Base-by-base conservation (phyloP, 1,140 invertebrate genomes). In the Rhagoletis zephyria region DNA sequence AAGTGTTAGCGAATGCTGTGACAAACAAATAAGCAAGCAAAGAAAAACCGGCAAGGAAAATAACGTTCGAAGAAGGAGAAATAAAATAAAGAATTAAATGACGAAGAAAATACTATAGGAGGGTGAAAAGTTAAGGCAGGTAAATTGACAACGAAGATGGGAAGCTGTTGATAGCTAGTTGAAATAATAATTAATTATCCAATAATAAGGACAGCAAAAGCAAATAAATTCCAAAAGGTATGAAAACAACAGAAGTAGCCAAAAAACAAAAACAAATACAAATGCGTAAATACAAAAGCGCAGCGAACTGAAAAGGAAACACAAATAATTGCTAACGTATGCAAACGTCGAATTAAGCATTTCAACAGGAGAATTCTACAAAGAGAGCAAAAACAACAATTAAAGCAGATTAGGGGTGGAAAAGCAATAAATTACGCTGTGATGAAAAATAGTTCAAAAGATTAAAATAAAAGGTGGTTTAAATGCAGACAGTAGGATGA, bases 161-260 rank as follows among this genome's bases (percentile, higher is more conserved):
- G 85, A 14, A 9, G 48, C n/a, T 59, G 5, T 56, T 81, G 74
- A 81, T 81, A 56, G 51, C 51, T 7, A 56, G 74, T 56, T 81
- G 12, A 81, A 81, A 81, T 81, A 56, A 81, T 81, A 81, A 81
- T 56, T 81, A 81, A 81, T 81, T 81, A 81, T 81, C 74, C 42
- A 81, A 87, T 87, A 61, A 81, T 40, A 87, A 16, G 42, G 42
- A 16, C 45, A 70, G 61, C 40, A 87, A 45, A 60, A 19, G 12
- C 51, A 74, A 16, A 81, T 19, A 81, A 81, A 81, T 56, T 19
- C 14, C 7, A 56, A 30, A 42, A 81, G 2, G 10, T 7, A 81
- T 19, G 30, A 30, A 67, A 67, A 40, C 6, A 67, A 67, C 40
- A 5, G 4, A 30, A 56, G 45, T 81, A 64, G 63, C 16, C 45